Evolutionary conservation across 2,113 vertebrate species (phyloP).

Genomic region (Brachyistius frenatus): DNA sequence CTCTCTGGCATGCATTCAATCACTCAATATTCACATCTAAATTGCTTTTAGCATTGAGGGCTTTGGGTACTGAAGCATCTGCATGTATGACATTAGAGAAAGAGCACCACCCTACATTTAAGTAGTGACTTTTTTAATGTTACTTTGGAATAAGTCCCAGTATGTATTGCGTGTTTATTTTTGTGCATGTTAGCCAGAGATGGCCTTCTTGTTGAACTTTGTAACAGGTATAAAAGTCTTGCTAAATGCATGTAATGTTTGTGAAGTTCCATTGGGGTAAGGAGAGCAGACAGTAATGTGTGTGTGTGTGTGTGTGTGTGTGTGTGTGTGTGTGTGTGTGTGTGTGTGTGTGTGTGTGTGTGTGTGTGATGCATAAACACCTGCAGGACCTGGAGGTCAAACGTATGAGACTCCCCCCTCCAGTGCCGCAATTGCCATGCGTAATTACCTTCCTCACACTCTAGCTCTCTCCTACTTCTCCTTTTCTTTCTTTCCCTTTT

Average conservation of each 20-base stretch:
- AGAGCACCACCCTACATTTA: constrained; percentile 75
- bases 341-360: constrained; percentile 25
- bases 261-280: constrained; percentile 49
- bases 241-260: constrained; percentile 55
- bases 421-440: constrained; percentile 69
- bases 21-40: constrained; percentile 82
- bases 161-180: constrained; percentile 36
- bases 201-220: constrained; percentile 45
- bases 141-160: constrained; percentile 73
- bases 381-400: constrained; percentile 81
- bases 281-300: constrained; percentile 17
- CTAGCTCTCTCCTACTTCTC: not conserved
- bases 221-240: constrained; percentile 38
- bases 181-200: constrained; percentile 34
- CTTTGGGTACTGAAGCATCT: constrained; percentile 77
- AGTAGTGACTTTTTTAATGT: constrained; percentile 72
- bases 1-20: constrained; percentile 82
- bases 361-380: constrained; percentile 66
- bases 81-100: constrained; percentile 75
- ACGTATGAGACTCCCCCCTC: constrained; percentile 75
- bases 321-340: constrained; percentile 16
- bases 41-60: constrained; percentile 80
- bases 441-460: constrained; percentile 56
- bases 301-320: constrained; percentile 28
- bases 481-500: not conserved